Percentiles rank a stretch among this genome's conserved stretches.
These are phyloP conservation scores for Bubo bubo DNA, from an alignment of 2,113 vertebrate genomes.

Conservation along the genomic window DNA sequence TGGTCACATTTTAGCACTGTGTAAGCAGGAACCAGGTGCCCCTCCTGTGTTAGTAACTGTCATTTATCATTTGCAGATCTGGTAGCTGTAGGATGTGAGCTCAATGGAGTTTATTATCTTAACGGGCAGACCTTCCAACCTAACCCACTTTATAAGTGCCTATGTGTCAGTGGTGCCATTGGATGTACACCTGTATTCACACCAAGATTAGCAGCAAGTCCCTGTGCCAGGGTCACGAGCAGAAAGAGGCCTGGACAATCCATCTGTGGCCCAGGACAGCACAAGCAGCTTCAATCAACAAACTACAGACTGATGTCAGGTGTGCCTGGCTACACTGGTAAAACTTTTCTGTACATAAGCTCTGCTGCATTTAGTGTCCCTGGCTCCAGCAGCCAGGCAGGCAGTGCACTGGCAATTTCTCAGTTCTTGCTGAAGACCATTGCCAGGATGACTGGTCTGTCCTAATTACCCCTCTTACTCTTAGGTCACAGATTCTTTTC, in stretches of 20 bases:
- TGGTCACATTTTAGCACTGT: not conserved
- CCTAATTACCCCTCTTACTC: conserved; percentile 29
- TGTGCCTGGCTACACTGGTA: conserved; percentile 62
- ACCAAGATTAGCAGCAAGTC: conserved; percentile 73
- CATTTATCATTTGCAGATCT: conserved; percentile 80
- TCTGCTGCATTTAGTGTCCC: not conserved
- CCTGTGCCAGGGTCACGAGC: conserved; percentile 60
- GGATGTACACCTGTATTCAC: conserved; percentile 89
- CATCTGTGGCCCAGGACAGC: conserved; percentile 51
- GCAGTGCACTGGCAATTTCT: not conserved
- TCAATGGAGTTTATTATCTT: conserved; percentile 85
- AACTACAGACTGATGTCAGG: conserved; percentile 87
- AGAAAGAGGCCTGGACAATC: conserved; percentile 68
- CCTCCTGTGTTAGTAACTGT: not conserved
- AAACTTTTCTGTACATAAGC: not conserved
- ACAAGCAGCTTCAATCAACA: conserved; percentile 77
- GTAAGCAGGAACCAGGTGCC: not conserved
- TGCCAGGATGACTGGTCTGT: not conserved
- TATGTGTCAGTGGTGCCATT: conserved; percentile 90
- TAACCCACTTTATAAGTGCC: conserved; percentile 87
- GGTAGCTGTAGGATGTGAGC: conserved; percentile 91
- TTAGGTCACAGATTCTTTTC: conserved; percentile 41
- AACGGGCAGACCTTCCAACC: conserved; percentile 92
- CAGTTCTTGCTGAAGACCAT: not conserved
- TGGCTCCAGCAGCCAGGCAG: not conserved